Base-by-base conservation (phyloP, 2,888 invertebrate species). In the Epistrophella euchroma region DNA sequence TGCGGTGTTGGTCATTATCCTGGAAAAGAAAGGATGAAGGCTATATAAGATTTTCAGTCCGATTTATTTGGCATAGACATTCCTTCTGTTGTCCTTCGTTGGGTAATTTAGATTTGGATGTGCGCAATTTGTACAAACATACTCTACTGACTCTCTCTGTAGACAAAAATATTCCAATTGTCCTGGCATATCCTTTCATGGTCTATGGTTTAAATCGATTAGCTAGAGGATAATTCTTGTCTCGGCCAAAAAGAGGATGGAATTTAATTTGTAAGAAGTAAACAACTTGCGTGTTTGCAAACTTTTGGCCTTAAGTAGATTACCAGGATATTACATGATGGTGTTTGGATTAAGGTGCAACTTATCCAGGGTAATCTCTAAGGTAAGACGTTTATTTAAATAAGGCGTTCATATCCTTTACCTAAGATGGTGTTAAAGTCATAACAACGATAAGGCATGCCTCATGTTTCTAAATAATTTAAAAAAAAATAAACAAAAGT, bases 31-130 rank as follows among this genome's bases (percentile, higher is more conserved):
- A 56, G 68, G 68, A 70, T 70, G 64, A 83, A 68, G 62, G 73
- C 35, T 83, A 22, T 78, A n/a, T n/a, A 45, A 35, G 58, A 68
- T 72, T 66, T 62, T 15, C 40, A 25, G 56, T n/a, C n/a, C 10
- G 19, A 25, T 60, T 62, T 19, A 58, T 17, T 52, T 37, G 10
- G 19, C 50, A 13, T 19, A 73, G 40, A 45, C n/a, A 43, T 60
- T 79, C 72, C 75, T 85, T 80, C 84, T 80, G 71, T 80, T 80
- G 84, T 80, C 80, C 80, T 85, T 85, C 25, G 84, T 85, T 84
- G 58, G 84, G 72, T 40, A 84, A 84, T 84, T 79, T 70, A 43
- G 52, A 37, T 75, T 79, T 47, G 40, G 28, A 37, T 62, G 50
- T 72, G 72, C 60, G 58, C 82, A 75, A 81, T 62, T 56, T 55